Evolutionary conservation across 1,140 invertebrate genomes (phyloP).

Genomic region (Anoplophora glabripennis): DNA sequence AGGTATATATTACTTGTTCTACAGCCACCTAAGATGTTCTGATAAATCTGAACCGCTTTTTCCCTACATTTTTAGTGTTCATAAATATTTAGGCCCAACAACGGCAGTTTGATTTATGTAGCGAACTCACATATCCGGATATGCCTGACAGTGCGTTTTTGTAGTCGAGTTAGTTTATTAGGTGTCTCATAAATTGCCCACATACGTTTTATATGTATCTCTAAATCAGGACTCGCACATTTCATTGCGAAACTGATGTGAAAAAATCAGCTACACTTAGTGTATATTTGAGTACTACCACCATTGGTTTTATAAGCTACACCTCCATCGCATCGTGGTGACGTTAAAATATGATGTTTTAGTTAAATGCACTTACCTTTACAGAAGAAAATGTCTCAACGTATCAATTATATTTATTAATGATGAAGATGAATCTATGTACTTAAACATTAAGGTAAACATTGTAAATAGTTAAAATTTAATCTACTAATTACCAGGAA

Average conservation of each 20-base stretch:
- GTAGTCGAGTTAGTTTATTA: constrained; percentile 18
- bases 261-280: too few species aligned
- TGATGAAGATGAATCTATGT: too few species aligned
- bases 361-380: too few species aligned
- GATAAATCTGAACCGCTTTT: constrained; percentile 28
- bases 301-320: too few species aligned
- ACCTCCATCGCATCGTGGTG: too few species aligned
- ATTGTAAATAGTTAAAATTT: too few species aligned
- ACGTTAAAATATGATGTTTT: too few species aligned
- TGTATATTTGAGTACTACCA: too few species aligned
- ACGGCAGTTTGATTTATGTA: constrained; percentile 31
- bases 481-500: too few species aligned
- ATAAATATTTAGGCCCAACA: constrained; percentile 29
- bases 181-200: constrained; percentile 22
- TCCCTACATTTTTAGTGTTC: constrained; percentile 28
- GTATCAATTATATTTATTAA: too few species aligned
- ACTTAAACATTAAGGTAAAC: too few species aligned
- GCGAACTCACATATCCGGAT: constrained; percentile 25
- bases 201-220: constrained; percentile 22
- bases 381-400: too few species aligned
- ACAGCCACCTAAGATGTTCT: constrained; percentile 24
- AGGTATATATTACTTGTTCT: constrained; percentile 15
- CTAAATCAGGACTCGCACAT: constrained; percentile 2
- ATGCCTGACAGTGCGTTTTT: constrained; percentile 22
- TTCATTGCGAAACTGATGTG: neutral